phyloP scores from a whole-genome alignment of 2,797 vertebrate genomes.

The Ispidina lecontei region DNA sequence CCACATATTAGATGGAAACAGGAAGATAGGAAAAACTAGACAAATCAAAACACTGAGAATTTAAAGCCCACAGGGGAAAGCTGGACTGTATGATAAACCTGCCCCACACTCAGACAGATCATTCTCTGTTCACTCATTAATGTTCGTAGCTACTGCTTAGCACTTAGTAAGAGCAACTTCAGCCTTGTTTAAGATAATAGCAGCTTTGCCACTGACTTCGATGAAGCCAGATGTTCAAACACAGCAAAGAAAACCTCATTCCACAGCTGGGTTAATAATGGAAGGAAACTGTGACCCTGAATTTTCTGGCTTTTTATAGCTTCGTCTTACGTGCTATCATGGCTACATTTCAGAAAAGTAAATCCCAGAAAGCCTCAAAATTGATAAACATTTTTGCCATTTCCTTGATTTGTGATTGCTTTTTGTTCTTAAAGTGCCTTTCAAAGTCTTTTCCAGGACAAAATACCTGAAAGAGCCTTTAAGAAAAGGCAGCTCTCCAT shows the following conservation, averaged over 20 bases:
- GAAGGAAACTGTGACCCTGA: background rate
- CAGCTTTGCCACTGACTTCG: background rate
- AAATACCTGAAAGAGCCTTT: background rate
- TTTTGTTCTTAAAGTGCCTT: conserved; percentile 5
- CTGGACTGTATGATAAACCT: background rate
- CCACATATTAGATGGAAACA: background rate
- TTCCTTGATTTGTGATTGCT: background rate
- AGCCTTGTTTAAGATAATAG: background rate
- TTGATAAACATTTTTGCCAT: background rate
- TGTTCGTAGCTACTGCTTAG: background rate
- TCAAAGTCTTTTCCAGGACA: background rate
- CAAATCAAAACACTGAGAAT: background rate
- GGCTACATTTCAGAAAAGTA: background rate
- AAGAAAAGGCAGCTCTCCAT: background rate
- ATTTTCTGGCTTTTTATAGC: background rate
- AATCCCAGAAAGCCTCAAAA: background rate
- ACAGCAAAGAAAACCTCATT: background rate
- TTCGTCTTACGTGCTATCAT: background rate
- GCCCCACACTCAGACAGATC: background rate
- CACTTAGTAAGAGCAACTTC: background rate
- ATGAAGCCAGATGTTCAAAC: background rate
- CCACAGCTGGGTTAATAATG: background rate
- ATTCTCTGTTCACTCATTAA: background rate
- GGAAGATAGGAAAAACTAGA: background rate
- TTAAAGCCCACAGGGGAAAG: background rate